Evolutionary conservation across 2,113 vertebrate species (phyloP).

Genomic region (Bagarius yarrelli): DNA sequence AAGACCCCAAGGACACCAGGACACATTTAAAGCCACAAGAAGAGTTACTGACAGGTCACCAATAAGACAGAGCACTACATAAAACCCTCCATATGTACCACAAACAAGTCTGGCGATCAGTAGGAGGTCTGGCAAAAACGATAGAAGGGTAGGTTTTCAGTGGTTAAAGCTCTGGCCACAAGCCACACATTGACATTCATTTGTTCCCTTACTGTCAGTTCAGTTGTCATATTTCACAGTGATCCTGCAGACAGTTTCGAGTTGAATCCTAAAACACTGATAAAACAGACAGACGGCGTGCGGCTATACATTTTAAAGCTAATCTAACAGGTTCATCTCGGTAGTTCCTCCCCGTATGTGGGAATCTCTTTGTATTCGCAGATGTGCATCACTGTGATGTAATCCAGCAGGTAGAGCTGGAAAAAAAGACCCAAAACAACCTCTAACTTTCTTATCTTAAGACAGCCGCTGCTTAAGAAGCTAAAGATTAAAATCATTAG

Average conservation of each 20-base stretch:
- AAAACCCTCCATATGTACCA: constrained; percentile 55
- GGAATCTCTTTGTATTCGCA: constrained; percentile 3
- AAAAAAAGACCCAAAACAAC: constrained; percentile 18
- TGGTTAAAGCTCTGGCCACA: constrained; percentile 26
- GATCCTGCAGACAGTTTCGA: constrained; percentile 32
- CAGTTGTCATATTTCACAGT: constrained; percentile 32
- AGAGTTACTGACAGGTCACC: constrained; percentile 46
- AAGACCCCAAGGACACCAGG: constrained; percentile 30
- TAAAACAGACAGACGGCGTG: background rate
- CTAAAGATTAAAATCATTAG: constrained; percentile 36
- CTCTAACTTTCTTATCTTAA: background rate
- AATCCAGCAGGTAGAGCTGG: background rate
- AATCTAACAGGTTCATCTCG: constrained; percentile 34
- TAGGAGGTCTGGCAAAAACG: constrained; percentile 57
- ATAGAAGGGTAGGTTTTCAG: constrained; percentile 28
- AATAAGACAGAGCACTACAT: constrained; percentile 43
- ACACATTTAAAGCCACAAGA: constrained; percentile 26
- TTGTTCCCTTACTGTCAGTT: constrained; percentile 17
- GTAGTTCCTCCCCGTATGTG: background rate
- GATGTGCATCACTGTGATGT: constrained; percentile 1
- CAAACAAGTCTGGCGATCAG: constrained; percentile 60
- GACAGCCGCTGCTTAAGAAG: constrained; percentile 18
- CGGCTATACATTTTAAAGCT: background rate
- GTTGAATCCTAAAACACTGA: constrained; percentile 32
- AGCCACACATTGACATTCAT: constrained; percentile 29